Conservation (phyloP, 1,140 invertebrate species). For the Drosophila pectinifera region DNA sequence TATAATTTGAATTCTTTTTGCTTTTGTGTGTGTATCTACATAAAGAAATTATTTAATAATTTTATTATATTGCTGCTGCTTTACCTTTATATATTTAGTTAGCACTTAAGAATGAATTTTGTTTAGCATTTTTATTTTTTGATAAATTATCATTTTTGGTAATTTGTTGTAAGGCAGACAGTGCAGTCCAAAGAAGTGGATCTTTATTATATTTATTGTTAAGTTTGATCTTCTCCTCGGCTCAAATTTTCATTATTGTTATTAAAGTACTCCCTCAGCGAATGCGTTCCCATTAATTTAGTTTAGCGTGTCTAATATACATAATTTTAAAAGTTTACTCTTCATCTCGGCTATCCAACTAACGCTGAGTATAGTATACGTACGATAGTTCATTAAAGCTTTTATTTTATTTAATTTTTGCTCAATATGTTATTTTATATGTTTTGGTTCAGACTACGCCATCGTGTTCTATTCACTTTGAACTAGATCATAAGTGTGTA, state of each 20-base stretch:
- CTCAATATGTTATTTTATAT: constrained; percentile 76
- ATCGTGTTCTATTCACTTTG: constrained; percentile 38
- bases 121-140: constrained; percentile 40
- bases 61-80: constrained; percentile 42
- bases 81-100: constrained; percentile 32
- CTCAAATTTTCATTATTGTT: constrained; percentile 10
- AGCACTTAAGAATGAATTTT: constrained; percentile 33
- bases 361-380: constrained; percentile 65
- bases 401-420: constrained; percentile 61
- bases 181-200: constrained; percentile 69
- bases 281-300: constrained; percentile 41
- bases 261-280: constrained; percentile 30
- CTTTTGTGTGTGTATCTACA: constrained; percentile 53
- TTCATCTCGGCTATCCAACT: constrained; percentile 39
- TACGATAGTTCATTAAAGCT: constrained; percentile 78
- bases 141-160: constrained; percentile 43
- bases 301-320: constrained; percentile 53
- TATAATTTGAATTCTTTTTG: constrained; percentile 56
- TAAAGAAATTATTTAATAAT: constrained; percentile 66
- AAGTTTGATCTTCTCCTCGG: constrained; percentile 29
- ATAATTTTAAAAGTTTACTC: constrained; percentile 54
- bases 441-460: constrained; percentile 75
- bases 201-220: constrained; percentile 37
- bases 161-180: constrained; percentile 70
- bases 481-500: constrained; percentile 46